Evolutionary conservation across 2,888 invertebrate genomes (phyloP).

Genomic region (Dyspetes luteomarginatus): DNA sequence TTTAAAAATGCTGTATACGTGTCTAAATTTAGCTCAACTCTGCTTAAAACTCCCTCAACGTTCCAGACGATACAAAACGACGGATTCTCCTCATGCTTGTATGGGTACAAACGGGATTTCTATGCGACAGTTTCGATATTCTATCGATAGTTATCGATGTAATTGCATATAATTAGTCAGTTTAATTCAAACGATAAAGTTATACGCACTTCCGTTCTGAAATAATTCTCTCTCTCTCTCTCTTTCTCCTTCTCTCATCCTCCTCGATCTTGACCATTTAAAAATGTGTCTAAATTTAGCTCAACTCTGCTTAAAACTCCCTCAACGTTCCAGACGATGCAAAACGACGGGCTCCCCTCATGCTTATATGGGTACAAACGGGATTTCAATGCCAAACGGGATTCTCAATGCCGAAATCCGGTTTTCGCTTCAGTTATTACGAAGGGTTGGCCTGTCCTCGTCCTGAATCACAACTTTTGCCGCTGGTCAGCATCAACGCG

Average conservation of each 20-base stretch:
- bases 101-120: not conserved
- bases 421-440: not conserved
- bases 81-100: not conserved
- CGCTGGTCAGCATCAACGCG: constrained; percentile 23
- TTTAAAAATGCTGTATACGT: no score
- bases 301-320: not conserved
- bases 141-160: not conserved
- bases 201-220: not conserved
- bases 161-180: no score
- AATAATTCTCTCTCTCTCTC: not conserved
- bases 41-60: not conserved
- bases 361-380: not conserved
- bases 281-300: constrained; percentile 12
- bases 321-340: not conserved
- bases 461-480: constrained; percentile 4
- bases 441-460: not conserved
- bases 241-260: no score
- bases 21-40: constrained; percentile 13
- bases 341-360: not conserved
- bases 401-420: not conserved
- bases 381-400: constrained; percentile 14
- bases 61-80: not conserved
- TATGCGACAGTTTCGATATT: no score
- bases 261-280: not conserved
- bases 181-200: no score